Percentiles rank a stretch among this genome's conserved stretches.
Evolutionary conservation across 2,797 vertebrate genomes (phyloP).

Genomic region (Peromyscus aztecus): DNA sequence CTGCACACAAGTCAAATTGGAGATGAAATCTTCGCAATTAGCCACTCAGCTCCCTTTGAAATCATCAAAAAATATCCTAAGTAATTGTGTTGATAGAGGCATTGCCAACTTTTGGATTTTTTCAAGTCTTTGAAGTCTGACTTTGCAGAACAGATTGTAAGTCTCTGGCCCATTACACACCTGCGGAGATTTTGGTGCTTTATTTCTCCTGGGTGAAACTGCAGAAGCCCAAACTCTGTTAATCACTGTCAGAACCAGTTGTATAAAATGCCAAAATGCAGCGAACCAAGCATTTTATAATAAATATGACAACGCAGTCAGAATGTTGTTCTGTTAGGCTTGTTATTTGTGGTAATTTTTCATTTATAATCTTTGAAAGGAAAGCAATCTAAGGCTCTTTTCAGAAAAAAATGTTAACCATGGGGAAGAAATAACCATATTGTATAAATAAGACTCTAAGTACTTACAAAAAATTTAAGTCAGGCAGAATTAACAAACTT

Average conservation of each 20-base stretch:
- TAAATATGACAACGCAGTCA: slow-evolving; percentile 90
- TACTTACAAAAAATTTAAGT: slow-evolving; percentile 62
- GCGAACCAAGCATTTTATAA: slow-evolving; percentile 89
- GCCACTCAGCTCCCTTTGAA: slow-evolving; percentile 80
- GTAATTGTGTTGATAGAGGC: slow-evolving; percentile 81
- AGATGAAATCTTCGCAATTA: slow-evolving; percentile 83
- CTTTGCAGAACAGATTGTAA: slow-evolving; percentile 92
- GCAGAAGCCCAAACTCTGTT: slow-evolving; percentile 90
- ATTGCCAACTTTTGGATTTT: slow-evolving; percentile 87
- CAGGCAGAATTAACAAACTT: slow-evolving; percentile 35
- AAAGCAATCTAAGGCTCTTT: slow-evolving; percentile 59
- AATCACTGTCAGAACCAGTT: slow-evolving; percentile 93
- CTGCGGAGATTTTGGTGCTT: slow-evolving; percentile 92
- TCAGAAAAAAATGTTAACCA: slow-evolving; percentile 65
- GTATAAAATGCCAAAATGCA: slow-evolving; percentile 91
- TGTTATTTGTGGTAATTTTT: slow-evolving; percentile 88
- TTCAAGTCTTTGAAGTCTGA: slow-evolving; percentile 90
- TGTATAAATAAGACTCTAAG: slow-evolving; percentile 64
- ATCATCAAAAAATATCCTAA: slow-evolving; percentile 84
- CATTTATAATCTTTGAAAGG: slow-evolving; percentile 80
- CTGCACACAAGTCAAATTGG: slow-evolving; percentile 66
- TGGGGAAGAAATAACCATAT: slow-evolving; percentile 62
- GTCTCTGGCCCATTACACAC: slow-evolving; percentile 93
- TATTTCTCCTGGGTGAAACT: slow-evolving; percentile 91
- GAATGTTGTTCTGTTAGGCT: slow-evolving; percentile 88